These are phyloP conservation scores for Crossaster papposus DNA, from an alignment of 53 echinoderm and acorn worm species.

Conservation along the genomic window DNA sequence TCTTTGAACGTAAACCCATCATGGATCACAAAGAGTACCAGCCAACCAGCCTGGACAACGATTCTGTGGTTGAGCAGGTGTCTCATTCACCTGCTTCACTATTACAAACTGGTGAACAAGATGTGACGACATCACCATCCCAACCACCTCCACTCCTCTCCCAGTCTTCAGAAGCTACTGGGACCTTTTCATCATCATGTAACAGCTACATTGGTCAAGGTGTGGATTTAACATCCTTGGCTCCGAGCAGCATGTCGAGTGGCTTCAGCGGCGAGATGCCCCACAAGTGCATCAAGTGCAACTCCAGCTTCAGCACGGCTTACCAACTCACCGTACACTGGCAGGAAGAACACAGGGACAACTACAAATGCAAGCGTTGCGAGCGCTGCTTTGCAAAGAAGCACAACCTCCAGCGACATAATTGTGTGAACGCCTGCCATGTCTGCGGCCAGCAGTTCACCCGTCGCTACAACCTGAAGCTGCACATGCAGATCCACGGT, in stretches of 20 bases:
- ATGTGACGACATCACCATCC: background rate
- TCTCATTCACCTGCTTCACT: background rate
- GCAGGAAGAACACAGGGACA: constrained; percentile 53
- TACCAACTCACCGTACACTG: constrained; percentile 47
- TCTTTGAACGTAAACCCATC: background rate
- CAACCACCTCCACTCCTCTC: constrained; percentile 15
- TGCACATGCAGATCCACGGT: constrained; percentile 77
- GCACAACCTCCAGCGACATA: constrained; percentile 45
- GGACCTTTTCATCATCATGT: constrained; percentile 31
- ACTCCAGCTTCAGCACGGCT: constrained; percentile 9
- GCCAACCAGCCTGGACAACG: background rate
- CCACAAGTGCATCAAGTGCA: constrained; percentile 38
- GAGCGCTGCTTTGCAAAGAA: constrained; percentile 52
- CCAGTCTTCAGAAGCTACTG: constrained; percentile 18
- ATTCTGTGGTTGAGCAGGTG: background rate
- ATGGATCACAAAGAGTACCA: constrained; percentile 24
- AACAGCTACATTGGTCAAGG: constrained; percentile 25
- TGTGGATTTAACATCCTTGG: constrained; percentile 19
- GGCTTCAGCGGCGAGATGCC: background rate
- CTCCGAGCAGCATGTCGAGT: background rate
- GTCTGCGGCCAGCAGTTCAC: constrained; percentile 79
- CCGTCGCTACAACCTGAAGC: constrained; percentile 74
- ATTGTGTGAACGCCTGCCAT: constrained; percentile 65
- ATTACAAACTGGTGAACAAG: background rate
- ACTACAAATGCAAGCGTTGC: constrained; percentile 54